These are phyloP conservation scores for Tupiocoris notatus DNA, from an alignment of 2,888 invertebrate genomes.

Conservation along the genomic window DNA sequence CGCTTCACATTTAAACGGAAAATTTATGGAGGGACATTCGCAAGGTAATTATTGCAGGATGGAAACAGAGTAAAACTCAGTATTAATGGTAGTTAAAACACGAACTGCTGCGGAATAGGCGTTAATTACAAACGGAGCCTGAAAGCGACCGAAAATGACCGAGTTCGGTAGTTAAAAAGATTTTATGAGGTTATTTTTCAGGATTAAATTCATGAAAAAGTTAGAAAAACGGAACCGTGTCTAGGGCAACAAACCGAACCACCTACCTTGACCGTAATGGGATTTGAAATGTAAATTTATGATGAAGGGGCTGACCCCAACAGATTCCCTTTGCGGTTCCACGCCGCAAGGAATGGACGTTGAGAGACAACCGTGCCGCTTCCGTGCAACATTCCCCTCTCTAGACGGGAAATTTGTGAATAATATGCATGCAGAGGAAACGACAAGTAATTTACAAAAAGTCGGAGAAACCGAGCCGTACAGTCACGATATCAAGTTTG, in stretches of 20 bases:
- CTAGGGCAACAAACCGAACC: neutral
- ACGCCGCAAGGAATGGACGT: neutral
- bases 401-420: neutral
- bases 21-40: neutral
- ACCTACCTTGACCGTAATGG: neutral
- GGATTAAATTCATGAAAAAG: neutral
- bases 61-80: neutral
- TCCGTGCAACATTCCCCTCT: neutral
- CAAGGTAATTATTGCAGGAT: neutral
- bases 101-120: neutral
- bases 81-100: neutral
- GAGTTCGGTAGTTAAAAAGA: neutral
- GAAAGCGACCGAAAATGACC: neutral
- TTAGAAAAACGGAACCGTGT: neutral
- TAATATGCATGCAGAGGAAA: neutral
- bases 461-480: no score
- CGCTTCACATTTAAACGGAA: neutral
- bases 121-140: neutral
- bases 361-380: neutral
- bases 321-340: neutral
- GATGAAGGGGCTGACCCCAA: constrained; percentile 17
- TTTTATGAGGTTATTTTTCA: neutral
- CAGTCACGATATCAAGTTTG: no score
- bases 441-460: no score
- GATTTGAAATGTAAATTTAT: constrained; percentile 21